A percentile compares a stretch with the other conserved stretches of the same genome.
These are phyloP conservation scores for Craterocephalus amniculus DNA, from an alignment of 2,797 vertebrate species.

Conservation along the genomic window DNA sequence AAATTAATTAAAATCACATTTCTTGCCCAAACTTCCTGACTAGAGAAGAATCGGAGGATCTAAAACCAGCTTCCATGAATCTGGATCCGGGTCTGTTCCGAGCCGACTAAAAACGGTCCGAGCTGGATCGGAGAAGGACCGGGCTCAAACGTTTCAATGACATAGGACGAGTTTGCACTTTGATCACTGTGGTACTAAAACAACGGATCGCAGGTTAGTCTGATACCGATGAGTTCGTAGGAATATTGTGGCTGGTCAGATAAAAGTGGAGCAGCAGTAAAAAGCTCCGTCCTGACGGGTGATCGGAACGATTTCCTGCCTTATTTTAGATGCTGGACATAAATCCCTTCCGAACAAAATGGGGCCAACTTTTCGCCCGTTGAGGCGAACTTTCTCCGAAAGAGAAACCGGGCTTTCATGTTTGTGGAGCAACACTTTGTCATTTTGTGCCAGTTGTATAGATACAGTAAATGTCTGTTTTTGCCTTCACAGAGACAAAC, in stretches of 20 bases:
- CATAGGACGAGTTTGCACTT: neutral
- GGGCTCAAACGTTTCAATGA: neutral
- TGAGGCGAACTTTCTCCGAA: neutral
- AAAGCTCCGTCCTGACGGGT: neutral
- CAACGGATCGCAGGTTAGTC: neutral
- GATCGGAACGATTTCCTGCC: neutral
- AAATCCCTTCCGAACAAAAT: neutral
- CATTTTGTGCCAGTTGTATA: conserved; percentile 58
- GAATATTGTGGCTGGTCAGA: neutral
- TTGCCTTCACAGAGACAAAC: conserved; percentile 18
- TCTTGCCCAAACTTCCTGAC: too few relatives aligned
- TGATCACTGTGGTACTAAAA: neutral
- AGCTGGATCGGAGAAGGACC: too few relatives aligned
- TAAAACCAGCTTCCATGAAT: too few relatives aligned
- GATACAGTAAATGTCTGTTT: conserved; percentile 24
- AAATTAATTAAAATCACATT: too few relatives aligned
- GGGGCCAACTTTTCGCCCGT: neutral
- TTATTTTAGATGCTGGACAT: neutral
- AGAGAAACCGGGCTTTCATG: neutral
- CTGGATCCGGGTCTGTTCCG: too few relatives aligned
- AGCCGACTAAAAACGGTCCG: too few relatives aligned
- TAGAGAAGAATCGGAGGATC: too few relatives aligned
- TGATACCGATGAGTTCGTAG: neutral
- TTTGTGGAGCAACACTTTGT: conserved; percentile 39
- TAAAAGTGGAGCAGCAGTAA: too few relatives aligned